Evolutionary conservation across 1,140 invertebrate species (phyloP).

Genomic region (Sitophilus oryzae): DNA sequence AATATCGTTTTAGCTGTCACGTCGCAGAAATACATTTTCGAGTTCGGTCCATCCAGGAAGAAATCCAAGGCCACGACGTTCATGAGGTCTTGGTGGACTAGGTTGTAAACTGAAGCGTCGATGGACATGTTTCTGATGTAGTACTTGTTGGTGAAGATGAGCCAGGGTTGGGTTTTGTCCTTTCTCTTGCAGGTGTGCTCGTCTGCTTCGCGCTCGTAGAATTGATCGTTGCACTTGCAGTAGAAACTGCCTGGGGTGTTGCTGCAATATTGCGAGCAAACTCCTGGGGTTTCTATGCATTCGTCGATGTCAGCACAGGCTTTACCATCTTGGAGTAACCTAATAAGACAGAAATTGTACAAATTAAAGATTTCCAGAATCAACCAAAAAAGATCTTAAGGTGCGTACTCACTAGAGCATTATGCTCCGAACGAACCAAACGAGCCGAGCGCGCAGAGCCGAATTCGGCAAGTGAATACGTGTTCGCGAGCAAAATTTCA

Average conservation of each 20-base stretch:
- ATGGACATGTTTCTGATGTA: constrained; percentile 93
- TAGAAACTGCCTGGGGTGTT: constrained; percentile 94
- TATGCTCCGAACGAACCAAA: no score
- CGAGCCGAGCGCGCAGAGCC: no score
- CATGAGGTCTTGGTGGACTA: constrained; percentile 91
- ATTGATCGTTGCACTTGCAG: constrained; percentile 93
- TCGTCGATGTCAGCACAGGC: constrained; percentile 92
- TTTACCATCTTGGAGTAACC: constrained; percentile 73
- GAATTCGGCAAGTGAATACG: no score
- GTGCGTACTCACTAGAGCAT: no score
- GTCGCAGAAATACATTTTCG: constrained; percentile 90
- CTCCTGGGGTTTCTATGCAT: constrained; percentile 81
- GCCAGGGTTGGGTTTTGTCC: constrained; percentile 78
- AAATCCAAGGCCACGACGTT: constrained; percentile 96
- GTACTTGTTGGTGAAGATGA: constrained; percentile 97
- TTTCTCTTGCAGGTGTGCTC: constrained; percentile 86
- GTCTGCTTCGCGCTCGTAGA: constrained; percentile 81
- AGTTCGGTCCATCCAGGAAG: constrained; percentile 73
- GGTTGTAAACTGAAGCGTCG: constrained; percentile 72
- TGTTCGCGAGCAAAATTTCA: no score
- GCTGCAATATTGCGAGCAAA: constrained; percentile 91
- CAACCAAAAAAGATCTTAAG: neutral
- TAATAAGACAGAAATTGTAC: constrained; percentile 27
- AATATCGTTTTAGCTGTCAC: constrained; percentile 90
- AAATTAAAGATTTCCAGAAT: neutral